A percentile compares a stretch with the other conserved stretches of the same genome.
These are phyloP conservation scores for Pantala flavescens DNA, from an alignment of 1,140 invertebrate genomes.

Conservation along the genomic window DNA sequence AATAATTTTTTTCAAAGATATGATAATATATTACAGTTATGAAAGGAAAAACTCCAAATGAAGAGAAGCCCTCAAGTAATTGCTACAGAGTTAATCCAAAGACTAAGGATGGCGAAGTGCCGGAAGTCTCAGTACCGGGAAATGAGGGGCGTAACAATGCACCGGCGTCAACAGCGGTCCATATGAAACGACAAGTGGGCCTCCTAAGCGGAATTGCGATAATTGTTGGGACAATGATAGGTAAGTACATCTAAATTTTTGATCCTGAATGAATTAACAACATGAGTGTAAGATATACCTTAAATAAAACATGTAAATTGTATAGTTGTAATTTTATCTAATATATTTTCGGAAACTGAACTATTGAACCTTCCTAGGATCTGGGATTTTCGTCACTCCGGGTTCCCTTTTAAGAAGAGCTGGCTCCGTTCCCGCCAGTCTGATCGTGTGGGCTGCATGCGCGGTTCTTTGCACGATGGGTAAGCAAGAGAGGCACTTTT, in stretches of 20 bases:
- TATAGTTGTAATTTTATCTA: neutral
- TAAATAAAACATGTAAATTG: neutral
- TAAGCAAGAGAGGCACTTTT: conserved; percentile 19
- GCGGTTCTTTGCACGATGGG: conserved; percentile 40
- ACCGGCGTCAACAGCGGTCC: neutral
- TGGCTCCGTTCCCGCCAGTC: conserved; percentile 40
- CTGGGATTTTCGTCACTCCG: conserved; percentile 46
- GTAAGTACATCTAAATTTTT: neutral
- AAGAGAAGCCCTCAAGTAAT: no score
- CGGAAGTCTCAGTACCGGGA: no score
- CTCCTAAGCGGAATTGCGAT: neutral
- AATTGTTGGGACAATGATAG: neutral
- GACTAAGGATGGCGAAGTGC: no score
- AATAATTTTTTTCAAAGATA: no score
- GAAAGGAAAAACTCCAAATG: no score
- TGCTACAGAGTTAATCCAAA: no score
- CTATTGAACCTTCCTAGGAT: conserved; percentile 28
- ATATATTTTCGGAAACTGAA: neutral
- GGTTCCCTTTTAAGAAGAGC: conserved; percentile 40
- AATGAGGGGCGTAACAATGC: neutral
- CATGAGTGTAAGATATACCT: neutral
- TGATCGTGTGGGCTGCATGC: conserved; percentile 41
- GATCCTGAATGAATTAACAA: no score
- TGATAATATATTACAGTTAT: no score
- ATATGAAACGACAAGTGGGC: neutral